These are phyloP conservation scores for Priocnemis perturbator DNA, from an alignment of 2,888 invertebrate genomes.

Conservation along the genomic window DNA sequence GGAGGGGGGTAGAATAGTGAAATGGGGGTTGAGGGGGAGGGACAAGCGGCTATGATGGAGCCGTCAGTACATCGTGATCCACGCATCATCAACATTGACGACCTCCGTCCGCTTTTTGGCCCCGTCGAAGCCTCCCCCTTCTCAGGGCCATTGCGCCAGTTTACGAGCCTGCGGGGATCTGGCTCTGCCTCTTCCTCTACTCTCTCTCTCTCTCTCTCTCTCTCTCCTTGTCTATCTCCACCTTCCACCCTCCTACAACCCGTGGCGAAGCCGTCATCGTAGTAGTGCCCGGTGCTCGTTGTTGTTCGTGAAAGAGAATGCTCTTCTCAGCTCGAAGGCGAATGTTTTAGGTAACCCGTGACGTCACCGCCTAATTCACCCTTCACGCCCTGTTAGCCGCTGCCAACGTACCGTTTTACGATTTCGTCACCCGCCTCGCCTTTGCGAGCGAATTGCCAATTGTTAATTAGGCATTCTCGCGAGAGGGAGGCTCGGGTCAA, in stretches of 20 bases:
- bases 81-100: conserved; percentile 74
- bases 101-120: conserved; percentile 70
- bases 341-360: conserved; percentile 48
- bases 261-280: not conserved
- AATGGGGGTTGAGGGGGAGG: conserved; percentile 10
- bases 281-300: no score
- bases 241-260: conserved; percentile 13
- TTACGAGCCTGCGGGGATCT: conserved; percentile 65
- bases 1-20: not conserved
- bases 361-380: conserved; percentile 69
- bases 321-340: conserved; percentile 14
- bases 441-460: conserved; percentile 55
- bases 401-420: conserved; percentile 68
- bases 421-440: conserved; percentile 43
- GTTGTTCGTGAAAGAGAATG: not conserved
- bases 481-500: conserved; percentile 13
- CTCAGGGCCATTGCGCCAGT: conserved; percentile 61
- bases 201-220: conserved; percentile 33
- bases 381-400: conserved; percentile 67
- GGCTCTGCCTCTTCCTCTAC: conserved; percentile 43
- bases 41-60: conserved; percentile 59
- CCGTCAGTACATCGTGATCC: conserved; percentile 72
- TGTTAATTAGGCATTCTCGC: conserved; percentile 60
- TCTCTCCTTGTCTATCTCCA: conserved; percentile 9
- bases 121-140: conserved; percentile 49